Conservation (phyloP, 2,113 vertebrate species). For the Vanacampus margaritifer region DNA sequence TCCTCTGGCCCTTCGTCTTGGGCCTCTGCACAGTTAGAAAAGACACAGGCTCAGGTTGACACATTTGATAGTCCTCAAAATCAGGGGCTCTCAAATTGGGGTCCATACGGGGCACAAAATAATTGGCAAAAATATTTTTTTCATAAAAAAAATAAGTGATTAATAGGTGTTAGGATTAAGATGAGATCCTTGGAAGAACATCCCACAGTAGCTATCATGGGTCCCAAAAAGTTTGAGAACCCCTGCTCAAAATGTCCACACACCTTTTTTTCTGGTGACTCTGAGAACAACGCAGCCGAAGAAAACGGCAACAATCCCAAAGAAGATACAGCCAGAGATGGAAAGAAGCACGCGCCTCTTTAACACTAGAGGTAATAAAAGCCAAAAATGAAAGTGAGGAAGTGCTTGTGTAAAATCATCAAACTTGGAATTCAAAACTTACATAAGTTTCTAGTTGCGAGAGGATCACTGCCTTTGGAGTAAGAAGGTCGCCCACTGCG, state of each 20-base stretch:
- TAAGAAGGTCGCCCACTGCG: constrained; percentile 36
- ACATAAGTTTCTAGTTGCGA: constrained; percentile 66
- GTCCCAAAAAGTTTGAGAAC: not conserved
- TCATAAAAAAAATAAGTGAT: too few species aligned
- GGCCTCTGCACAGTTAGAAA: constrained; percentile 17
- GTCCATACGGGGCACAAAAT: not conserved
- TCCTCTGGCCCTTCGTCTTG: constrained; percentile 23
- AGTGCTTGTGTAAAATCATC: not conserved
- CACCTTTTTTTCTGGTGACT: constrained; percentile 60
- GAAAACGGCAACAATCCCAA: constrained; percentile 43
- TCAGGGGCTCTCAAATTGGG: not conserved
- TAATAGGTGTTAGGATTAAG: not conserved
- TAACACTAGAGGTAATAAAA: constrained; percentile 46
- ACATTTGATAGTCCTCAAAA: not conserved
- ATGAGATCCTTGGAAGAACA: not conserved
- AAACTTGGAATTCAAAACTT: constrained; percentile 27
- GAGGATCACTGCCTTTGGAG: constrained; percentile 31
- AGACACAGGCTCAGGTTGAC: not conserved
- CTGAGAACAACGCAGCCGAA: constrained; percentile 54
- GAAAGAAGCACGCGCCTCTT: constrained; percentile 69
- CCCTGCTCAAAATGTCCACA: not conserved
- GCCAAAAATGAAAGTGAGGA: not conserved
- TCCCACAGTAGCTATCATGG: not conserved
- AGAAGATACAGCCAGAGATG: constrained; percentile 64
- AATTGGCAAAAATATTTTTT: too few species aligned